phyloP scores from a whole-genome alignment of 1,140 invertebrate species.

The Drosophila kurseongensis region DNA sequence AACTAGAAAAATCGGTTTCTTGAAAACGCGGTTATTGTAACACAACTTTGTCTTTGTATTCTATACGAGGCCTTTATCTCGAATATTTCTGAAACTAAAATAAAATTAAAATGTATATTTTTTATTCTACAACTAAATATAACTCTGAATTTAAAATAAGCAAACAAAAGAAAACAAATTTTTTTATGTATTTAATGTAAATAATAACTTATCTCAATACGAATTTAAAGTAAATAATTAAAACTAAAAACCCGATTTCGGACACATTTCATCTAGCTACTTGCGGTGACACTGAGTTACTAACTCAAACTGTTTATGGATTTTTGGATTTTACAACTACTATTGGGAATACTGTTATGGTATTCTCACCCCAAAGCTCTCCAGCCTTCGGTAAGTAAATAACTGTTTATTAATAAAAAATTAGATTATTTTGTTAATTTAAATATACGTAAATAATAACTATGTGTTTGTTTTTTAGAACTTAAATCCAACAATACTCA shows the following conservation, averaged over 20 bases:
- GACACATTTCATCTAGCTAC: conserved; percentile 28
- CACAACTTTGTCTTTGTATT: no score
- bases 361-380: conserved; percentile 89
- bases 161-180: no score
- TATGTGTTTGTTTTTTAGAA: conserved; percentile 27
- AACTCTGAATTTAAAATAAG: no score
- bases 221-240: neutral
- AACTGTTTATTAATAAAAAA: neutral
- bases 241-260: neutral
- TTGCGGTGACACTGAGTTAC: conserved; percentile 39
- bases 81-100: no score
- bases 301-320: conserved; percentile 86
- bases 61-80: no score
- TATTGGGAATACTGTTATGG: conserved; percentile 95
- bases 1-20: neutral
- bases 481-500: conserved; percentile 33
- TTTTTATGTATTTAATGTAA: no score
- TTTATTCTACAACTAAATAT: no score
- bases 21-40: no score
- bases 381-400: conserved; percentile 65
- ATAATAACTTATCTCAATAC: no score
- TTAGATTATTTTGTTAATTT: neutral
- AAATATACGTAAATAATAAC: neutral
- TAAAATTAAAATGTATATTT: no score
- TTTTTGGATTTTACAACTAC: conserved; percentile 97